Conservation (phyloP, 1,140 invertebrate species). For the Euwallacea similis region DNA sequence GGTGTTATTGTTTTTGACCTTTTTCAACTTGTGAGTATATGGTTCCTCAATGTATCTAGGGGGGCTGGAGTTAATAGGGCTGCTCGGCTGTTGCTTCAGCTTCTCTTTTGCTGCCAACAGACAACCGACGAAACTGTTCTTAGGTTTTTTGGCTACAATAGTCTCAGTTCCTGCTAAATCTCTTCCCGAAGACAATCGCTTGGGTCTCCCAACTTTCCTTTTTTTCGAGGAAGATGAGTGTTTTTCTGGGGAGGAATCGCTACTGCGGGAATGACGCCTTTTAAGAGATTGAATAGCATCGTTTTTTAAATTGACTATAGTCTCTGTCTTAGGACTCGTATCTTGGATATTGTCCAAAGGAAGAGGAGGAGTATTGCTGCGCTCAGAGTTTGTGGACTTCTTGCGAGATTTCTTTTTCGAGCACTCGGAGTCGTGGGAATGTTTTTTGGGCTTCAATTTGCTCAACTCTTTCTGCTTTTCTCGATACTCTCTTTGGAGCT, state of each 20-base stretch:
- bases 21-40: constrained; percentile 42
- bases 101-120: constrained; percentile 65
- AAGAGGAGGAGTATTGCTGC: constrained; percentile 42
- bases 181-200: constrained; percentile 68
- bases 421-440: constrained; percentile 44
- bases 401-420: constrained; percentile 54
- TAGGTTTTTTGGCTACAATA: constrained; percentile 78
- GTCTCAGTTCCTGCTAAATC: constrained; percentile 69
- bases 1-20: constrained; percentile 44
- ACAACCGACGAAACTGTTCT: constrained; percentile 66
- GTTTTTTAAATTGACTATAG: background rate
- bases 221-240: constrained; percentile 73
- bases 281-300: constrained; percentile 11
- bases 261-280: constrained; percentile 3
- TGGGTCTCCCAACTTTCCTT: constrained; percentile 79
- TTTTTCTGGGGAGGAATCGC: constrained; percentile 45
- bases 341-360: background rate
- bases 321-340: background rate
- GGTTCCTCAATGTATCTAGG: constrained; percentile 53
- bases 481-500: constrained; percentile 77
- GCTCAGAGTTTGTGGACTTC: constrained; percentile 48
- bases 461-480: constrained; percentile 81
- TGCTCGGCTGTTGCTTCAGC: constrained; percentile 57
- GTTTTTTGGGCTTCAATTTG: constrained; percentile 65
- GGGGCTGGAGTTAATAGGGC: constrained; percentile 58